phyloP scores from a whole-genome alignment of 2,888 invertebrate genomes.

The Metacarcinus magister region DNA sequence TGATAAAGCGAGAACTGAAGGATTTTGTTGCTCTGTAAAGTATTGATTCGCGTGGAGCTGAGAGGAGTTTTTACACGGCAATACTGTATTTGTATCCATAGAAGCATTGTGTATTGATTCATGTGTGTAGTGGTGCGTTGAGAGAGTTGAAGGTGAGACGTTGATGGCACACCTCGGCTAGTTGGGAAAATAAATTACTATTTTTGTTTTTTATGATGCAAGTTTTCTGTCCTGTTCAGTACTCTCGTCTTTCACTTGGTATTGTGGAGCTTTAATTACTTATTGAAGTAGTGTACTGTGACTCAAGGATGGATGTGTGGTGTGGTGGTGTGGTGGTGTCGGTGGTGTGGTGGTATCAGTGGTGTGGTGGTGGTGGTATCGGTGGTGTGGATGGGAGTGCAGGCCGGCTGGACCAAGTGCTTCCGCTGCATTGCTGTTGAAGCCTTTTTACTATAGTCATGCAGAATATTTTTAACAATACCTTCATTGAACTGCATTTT shows the following conservation, averaged over 20 bases:
- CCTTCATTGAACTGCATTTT: conserved; percentile 46
- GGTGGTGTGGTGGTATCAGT: not conserved
- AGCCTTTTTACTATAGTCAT: conserved; percentile 43
- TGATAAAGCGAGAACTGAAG: conserved; percentile 54
- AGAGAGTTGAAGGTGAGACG: not conserved
- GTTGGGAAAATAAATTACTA: not conserved
- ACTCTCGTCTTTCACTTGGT: conserved; percentile 65
- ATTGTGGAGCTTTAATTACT: conserved; percentile 72
- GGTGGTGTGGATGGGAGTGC: conserved; percentile 8
- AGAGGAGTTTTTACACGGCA: not conserved
- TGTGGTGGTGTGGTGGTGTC: not conserved
- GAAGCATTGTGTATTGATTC: not conserved
- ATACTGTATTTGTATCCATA: conserved; percentile 36
- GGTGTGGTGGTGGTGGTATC: not conserved
- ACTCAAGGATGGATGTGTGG: not conserved
- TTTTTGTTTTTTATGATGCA: conserved; percentile 20
- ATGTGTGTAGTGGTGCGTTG: not conserved
- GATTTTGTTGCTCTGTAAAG: not conserved
- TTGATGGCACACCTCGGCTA: not conserved
- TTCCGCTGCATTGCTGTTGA: conserved; percentile 3
- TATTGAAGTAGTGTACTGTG: conserved; percentile 21
- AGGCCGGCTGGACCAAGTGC: not conserved
- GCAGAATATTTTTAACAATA: not conserved
- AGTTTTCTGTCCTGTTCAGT: conserved; percentile 34
- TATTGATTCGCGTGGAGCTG: not conserved